Conservation (phyloP, 2,888 invertebrate species). For the Drosophila pullipes region DNA sequence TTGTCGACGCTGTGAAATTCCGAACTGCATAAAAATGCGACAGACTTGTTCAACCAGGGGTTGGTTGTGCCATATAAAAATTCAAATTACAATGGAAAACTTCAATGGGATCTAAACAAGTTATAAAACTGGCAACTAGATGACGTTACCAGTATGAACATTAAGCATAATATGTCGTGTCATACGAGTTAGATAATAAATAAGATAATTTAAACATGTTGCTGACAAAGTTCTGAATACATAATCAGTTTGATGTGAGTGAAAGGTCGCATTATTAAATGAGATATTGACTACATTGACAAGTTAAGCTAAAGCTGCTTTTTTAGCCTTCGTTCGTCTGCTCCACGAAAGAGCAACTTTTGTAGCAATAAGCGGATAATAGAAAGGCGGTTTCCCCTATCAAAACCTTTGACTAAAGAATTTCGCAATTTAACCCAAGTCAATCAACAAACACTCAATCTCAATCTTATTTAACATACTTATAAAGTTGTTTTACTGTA, state of each 20-base stretch:
- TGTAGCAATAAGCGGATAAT: not conserved
- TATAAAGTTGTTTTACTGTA: conserved; percentile 22
- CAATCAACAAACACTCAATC: conserved; percentile 37
- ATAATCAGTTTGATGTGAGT: not conserved
- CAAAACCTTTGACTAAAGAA: not conserved
- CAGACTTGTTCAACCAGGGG: not conserved
- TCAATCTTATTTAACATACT: conserved; percentile 38
- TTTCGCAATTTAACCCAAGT: conserved; percentile 13
- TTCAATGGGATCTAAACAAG: conserved; percentile 21
- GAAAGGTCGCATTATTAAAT: not conserved
- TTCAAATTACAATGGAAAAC: conserved; percentile 15
- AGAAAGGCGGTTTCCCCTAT: not conserved
- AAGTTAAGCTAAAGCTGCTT: not conserved
- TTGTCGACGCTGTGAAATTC: conserved; percentile 22
- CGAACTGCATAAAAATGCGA: conserved; percentile 33
- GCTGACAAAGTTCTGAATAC: not conserved
- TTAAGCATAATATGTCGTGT: not conserved
- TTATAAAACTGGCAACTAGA: not conserved
- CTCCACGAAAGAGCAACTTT: not conserved
- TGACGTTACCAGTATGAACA: not conserved
- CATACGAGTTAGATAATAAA: not conserved
- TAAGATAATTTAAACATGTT: not conserved
- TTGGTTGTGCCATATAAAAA: conserved; percentile 15
- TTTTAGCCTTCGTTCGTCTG: not conserved
- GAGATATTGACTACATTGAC: not conserved